phyloP scores from a whole-genome alignment of 2,113 vertebrate genomes.

The Coracopsis vasa region DNA sequence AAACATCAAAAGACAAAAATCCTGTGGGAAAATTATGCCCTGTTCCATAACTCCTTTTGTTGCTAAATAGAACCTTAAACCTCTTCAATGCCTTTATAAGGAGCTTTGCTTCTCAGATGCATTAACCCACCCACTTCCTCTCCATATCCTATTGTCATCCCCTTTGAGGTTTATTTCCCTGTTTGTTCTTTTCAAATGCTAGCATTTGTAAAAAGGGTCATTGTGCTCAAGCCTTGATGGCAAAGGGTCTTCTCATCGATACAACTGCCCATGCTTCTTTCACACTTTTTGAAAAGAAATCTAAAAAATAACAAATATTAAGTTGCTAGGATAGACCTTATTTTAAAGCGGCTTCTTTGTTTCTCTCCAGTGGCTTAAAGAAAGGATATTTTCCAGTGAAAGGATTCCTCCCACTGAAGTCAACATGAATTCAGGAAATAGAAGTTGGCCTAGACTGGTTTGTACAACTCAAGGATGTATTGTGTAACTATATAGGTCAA shows the following conservation, averaged over 20 bases:
- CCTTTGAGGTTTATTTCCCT: constrained; percentile 31
- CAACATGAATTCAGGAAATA: background rate
- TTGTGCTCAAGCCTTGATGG: background rate
- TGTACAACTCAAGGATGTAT: background rate
- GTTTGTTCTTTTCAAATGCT: constrained; percentile 54
- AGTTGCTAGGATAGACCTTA: background rate
- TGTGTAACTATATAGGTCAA: background rate
- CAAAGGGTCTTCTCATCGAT: background rate
- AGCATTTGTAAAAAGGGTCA: constrained; percentile 12
- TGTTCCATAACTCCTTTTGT: constrained; percentile 25
- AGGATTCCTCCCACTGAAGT: background rate
- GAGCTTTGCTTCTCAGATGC: constrained; percentile 38
- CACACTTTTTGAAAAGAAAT: background rate
- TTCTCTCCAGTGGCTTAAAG: background rate
- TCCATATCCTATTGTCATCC: constrained; percentile 38
- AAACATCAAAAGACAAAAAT: constrained; percentile 56
- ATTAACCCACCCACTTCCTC: constrained; percentile 47
- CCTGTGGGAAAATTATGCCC: constrained; percentile 60
- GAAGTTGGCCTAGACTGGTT: background rate
- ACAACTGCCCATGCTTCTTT: background rate
- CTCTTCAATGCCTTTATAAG: constrained; percentile 39
- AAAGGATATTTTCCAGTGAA: background rate
- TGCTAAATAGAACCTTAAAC: background rate
- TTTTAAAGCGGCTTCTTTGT: background rate
- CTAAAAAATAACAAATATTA: constrained; percentile 28